A percentile compares a stretch with the other conserved stretches of the same genome.
These are phyloP conservation scores for Terebella lapidaria DNA, from an alignment of 2,888 invertebrate genomes.

Conservation along the genomic window DNA sequence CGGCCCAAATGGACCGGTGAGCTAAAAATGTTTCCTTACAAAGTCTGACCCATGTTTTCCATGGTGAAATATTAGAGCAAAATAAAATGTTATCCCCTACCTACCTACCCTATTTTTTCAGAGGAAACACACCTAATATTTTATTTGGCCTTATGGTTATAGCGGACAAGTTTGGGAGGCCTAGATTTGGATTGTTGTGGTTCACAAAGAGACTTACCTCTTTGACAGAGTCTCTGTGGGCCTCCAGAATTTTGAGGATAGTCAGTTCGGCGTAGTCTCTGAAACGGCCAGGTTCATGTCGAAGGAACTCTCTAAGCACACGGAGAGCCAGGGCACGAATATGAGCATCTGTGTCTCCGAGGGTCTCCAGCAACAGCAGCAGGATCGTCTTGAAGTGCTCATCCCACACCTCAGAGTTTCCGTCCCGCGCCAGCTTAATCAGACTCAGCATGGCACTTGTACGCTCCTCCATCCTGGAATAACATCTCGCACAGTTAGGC, in stretches of 20 bases:
- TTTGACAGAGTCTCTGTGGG: constrained; percentile 65
- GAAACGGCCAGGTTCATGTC: constrained; percentile 73
- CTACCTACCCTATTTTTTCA: no score
- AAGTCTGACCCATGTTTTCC: no score
- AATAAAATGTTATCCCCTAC: no score
- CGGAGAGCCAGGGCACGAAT: constrained; percentile 66
- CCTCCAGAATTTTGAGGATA: constrained; percentile 80
- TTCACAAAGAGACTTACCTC: constrained; percentile 53
- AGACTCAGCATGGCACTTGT: constrained; percentile 53
- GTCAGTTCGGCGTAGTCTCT: constrained; percentile 85
- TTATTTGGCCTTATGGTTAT: no score
- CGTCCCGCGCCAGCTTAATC: constrained; percentile 29
- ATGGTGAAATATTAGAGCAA: no score
- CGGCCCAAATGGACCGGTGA: no score
- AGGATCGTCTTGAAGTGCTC: constrained; percentile 56
- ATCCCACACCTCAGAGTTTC: constrained; percentile 53
- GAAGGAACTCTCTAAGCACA: constrained; percentile 78
- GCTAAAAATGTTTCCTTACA: no score
- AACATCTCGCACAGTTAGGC: no score
- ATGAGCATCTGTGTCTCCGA: constrained; percentile 55
- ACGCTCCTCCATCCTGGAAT: constrained; percentile 47
- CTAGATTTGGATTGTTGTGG: no score
- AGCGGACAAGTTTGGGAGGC: no score
- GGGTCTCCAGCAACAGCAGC: constrained; percentile 26
- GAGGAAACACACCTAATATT: no score